Evolutionary conservation across 2,797 vertebrate genomes (phyloP).

Genomic region (Gymnoscopelus microlampas): DNA sequence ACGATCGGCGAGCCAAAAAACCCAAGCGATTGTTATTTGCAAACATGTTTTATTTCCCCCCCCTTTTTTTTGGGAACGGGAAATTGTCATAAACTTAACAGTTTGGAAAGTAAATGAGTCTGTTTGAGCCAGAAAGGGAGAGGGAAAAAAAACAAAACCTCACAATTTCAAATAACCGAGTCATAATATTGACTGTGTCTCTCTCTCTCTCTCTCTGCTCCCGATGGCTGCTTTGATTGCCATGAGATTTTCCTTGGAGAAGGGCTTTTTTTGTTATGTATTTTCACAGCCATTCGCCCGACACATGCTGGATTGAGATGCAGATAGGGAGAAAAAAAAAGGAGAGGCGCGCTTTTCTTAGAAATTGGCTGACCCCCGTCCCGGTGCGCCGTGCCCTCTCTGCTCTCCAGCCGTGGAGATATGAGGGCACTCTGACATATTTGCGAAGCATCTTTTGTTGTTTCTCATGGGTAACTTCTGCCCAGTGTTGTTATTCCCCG

Average conservation of each 20-base stretch:
- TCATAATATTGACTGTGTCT: constrained; percentile 57
- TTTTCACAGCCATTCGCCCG: constrained; percentile 54
- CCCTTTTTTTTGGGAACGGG: constrained; percentile 37
- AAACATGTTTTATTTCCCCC: constrained; percentile 12
- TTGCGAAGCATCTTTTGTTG: constrained; percentile 68
- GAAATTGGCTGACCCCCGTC: constrained; percentile 66
- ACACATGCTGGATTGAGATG: constrained; percentile 65
- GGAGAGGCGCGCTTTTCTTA: constrained; percentile 37
- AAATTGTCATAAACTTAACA: constrained; percentile 61
- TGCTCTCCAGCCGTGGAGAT: constrained; percentile 57
- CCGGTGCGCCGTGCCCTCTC: constrained; percentile 48
- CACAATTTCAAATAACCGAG: constrained; percentile 64
- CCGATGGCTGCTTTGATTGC: constrained; percentile 61
- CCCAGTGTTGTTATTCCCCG: constrained; percentile 56
- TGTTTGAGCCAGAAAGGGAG: constrained; percentile 47
- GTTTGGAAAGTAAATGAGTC: constrained; percentile 55
- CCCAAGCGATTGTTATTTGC: constrained; percentile 45
- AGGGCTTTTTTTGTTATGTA: constrained; percentile 54
- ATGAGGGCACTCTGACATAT: constrained; percentile 72
- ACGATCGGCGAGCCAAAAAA: constrained; percentile 50
- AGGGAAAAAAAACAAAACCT: constrained; percentile 50
- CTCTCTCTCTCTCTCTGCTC: constrained; percentile 5
- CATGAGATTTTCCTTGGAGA: constrained; percentile 35
- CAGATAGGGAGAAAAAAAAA: constrained; percentile 51
- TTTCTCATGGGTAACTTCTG: constrained; percentile 67